Base-by-base conservation (phyloP, 2,797 vertebrate genomes). In the Scleropages formosus region DNA sequence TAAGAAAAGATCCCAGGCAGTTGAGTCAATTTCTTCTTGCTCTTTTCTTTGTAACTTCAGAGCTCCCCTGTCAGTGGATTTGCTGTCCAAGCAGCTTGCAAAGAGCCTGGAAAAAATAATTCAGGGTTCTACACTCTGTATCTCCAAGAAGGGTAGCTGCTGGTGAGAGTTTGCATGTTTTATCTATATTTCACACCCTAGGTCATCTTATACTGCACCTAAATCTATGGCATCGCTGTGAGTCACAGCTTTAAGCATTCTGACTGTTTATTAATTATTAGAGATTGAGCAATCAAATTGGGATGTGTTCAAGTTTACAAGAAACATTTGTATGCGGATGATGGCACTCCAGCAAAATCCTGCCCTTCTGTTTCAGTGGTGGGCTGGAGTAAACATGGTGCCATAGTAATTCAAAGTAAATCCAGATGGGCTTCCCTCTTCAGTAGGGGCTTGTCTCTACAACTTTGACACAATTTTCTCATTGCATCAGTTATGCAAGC, bases 101-200 rank as follows among this genome's bases (percentile, higher is more conserved):
- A 87, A 82, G 83, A 91, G 95, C 73, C 78, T 99, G 60, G 80
- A 90, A 18, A 85, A 80, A 6, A 39, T 89, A 6, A 78, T 98
- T 78, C 93, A 94, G 74, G 96, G 96, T 64, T 95, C 95, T 15
- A 83, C 20, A 0, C 67, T 98, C 24, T 92, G 88, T 16, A 77
- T 99, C 73, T 92, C 81, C 75, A 96, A 93, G 85, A 98, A 89
- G 80, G 97, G 97, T 22, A 89, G 92, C 82, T 98, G 96, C 91
- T 96, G 95, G 98, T 99, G 89, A 90, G 92, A 18, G 26, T 44
- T 70, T 31, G 0, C 18, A n/a, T 22, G 61, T 4, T 44, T 47
- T 61, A 1, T 31, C 8, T 7, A 31, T n/a, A 31, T 9, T 47
- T 20, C 72, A 27, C 22, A 4, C 11, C 16, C 39, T 62, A 44